Evolutionary conservation across 2,113 vertebrate species (phyloP).

Genomic region (Hoplias malabaricus): DNA sequence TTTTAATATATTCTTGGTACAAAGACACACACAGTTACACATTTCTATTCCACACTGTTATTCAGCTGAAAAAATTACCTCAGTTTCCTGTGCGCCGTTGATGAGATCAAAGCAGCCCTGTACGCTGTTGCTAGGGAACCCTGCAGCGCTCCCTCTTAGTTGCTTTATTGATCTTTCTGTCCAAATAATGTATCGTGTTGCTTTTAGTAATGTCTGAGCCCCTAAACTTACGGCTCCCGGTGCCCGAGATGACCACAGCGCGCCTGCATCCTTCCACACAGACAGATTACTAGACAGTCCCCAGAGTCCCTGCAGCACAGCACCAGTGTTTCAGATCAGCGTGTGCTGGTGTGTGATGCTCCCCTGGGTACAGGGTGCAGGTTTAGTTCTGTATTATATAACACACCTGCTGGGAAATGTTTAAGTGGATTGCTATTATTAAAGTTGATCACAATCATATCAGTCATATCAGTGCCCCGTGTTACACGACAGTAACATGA

Average conservation of each 20-base stretch:
- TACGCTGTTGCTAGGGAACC: constrained; percentile 41
- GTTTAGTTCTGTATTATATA: too few relatives aligned
- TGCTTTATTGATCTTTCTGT: constrained; percentile 34
- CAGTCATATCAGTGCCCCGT: too few relatives aligned
- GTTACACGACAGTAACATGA: too few relatives aligned
- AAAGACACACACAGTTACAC: not conserved
- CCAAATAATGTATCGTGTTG: constrained; percentile 29
- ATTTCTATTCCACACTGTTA: not conserved
- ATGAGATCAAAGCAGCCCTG: constrained; percentile 6
- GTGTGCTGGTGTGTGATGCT: not conserved
- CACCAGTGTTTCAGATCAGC: constrained; percentile 13
- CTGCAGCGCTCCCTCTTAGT: constrained; percentile 14
- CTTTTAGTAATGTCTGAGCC: not conserved
- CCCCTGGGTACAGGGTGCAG: too few relatives aligned
- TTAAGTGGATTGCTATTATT: too few relatives aligned
- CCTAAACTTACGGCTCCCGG: not conserved
- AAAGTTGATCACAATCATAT: too few relatives aligned
- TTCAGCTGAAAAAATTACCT: not conserved
- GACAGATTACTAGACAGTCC: constrained; percentile 7
- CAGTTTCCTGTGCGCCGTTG: not conserved
- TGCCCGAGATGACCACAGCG: not conserved
- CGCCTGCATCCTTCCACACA: not conserved
- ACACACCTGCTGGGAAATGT: too few relatives aligned
- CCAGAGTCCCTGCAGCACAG: not conserved
- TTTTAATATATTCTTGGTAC: not conserved